Base-by-base conservation (phyloP, 2,888 invertebrate genomes). In the Pemphredon lugubris region DNA sequence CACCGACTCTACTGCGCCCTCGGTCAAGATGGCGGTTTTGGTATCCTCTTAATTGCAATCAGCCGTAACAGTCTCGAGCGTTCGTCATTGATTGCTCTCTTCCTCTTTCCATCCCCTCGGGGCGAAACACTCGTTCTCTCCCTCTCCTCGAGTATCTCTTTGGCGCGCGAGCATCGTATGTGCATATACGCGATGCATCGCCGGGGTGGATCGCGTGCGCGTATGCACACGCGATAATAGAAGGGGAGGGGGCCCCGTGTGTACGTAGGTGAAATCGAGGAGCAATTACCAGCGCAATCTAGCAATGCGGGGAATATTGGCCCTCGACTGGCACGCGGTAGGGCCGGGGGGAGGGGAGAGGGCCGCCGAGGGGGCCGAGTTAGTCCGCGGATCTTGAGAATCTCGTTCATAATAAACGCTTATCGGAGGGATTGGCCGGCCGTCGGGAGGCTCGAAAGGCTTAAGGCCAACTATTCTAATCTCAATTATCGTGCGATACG, bases 231-330 rank as follows among this genome's bases (percentile, higher is more conserved):
- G 4, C 4, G 7, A 64, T 64, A 47, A 70, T 50, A 48, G 48
- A 50, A 53, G 44, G 21, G n/a, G n/a, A n/a, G n/a, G n/a, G n/a
- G n/a, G n/a, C n/a, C n/a, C 60, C 50, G 37, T 63, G 78, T 70
- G 70, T 75, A 63, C 69, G 64, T 65, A 39, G 51, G 63, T 40
- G 69, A 77, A 78, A 75, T 81, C 73, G 75, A 76, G 64, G 76
- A 77, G 80, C 83, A 84, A 85, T 85, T 85, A 84, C 80, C 70
- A 69, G 63, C 60, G 77, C 77, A 78, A 85, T 83, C 73, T 69
- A 74, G 59, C 61, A 55, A 72, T 50, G 54, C 23, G 66, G 53
- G 61, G 67, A 9, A 26, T n/a, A 48, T 50, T 30, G 39, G 51
- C n/a, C n/a, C n/a, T n/a, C n/a, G n/a, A n/a, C n/a, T n/a, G n/a